Conservation (phyloP, 2,113 vertebrate genomes). For the Smithornis capensis region DNA sequence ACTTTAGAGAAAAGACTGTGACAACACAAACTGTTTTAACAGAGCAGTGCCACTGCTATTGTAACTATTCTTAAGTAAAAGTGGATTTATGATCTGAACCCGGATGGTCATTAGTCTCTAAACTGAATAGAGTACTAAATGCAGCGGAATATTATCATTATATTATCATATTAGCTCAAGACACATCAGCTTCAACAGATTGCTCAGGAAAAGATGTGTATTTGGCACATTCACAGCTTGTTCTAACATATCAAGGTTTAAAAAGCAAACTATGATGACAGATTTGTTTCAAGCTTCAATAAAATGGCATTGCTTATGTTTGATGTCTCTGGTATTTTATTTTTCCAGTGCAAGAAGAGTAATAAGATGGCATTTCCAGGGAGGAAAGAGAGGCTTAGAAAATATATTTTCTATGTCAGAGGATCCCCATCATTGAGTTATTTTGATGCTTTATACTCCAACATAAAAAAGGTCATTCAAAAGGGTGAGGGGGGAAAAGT, state of each 20-base stretch:
- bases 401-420: background rate
- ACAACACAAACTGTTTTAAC: background rate
- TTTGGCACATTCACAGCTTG: constrained; percentile 14
- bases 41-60: background rate
- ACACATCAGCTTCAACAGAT: background rate
- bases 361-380: rapidly evolving
- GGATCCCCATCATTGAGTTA: background rate
- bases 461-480: background rate
- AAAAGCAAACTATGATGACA: background rate
- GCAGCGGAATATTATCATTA: background rate
- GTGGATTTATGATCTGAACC: background rate
- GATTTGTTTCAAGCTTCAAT: constrained; percentile 56
- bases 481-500: background rate
- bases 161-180: background rate
- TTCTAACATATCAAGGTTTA: constrained; percentile 2
- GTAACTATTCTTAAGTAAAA: background rate
- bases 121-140: background rate
- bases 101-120: background rate
- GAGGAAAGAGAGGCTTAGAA: background rate
- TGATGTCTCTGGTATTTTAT: background rate
- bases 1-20: constrained; percentile 8
- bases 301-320: constrained; percentile 44
- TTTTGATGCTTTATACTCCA: background rate
- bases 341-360: background rate
- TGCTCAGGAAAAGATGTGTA: constrained; percentile 15